These are phyloP conservation scores for Stegana nigrithorax DNA, from an alignment of 2,888 invertebrate species.

Conservation along the genomic window DNA sequence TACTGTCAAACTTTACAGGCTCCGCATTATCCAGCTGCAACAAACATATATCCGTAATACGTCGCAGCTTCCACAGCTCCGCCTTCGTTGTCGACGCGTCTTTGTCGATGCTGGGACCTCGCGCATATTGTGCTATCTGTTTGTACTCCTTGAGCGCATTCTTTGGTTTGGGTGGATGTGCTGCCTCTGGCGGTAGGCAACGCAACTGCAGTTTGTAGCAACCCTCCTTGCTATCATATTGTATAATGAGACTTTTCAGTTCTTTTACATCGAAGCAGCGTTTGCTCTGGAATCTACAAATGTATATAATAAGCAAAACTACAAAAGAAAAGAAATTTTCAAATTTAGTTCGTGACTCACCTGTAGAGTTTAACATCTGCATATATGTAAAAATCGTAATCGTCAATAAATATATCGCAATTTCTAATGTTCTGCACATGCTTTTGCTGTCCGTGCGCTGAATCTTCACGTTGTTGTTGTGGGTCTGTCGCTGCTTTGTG, in stretches of 20 bases:
- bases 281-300: slow-evolving; percentile 52
- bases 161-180: slow-evolving; percentile 38
- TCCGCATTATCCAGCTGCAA: slow-evolving; percentile 54
- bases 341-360: slow-evolving; percentile 42
- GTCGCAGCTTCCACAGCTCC: slow-evolving; percentile 54
- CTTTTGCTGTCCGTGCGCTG: slow-evolving; percentile 33
- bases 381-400: slow-evolving; percentile 58
- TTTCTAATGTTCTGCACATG: slow-evolving; percentile 54
- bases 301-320: not conserved
- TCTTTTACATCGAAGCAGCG: slow-evolving; percentile 59
- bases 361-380: slow-evolving; percentile 54
- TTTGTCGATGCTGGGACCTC: slow-evolving; percentile 27
- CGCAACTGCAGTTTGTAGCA: slow-evolving; percentile 54
- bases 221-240: slow-evolving; percentile 46
- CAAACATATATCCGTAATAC: slow-evolving; percentile 63
- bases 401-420: slow-evolving; percentile 64
- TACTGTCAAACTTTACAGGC: slow-evolving; percentile 43
- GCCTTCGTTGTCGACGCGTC: slow-evolving; percentile 34
- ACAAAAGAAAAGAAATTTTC: not conserved
- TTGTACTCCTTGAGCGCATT: slow-evolving; percentile 47
- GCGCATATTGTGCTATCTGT: slow-evolving; percentile 39
- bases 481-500: not conserved
- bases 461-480: too few species aligned
- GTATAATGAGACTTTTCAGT: slow-evolving; percentile 55
- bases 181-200: slow-evolving; percentile 47